These are phyloP conservation scores for Trisateles emortualis DNA, from an alignment of 2,888 invertebrate genomes.

Conservation along the genomic window DNA sequence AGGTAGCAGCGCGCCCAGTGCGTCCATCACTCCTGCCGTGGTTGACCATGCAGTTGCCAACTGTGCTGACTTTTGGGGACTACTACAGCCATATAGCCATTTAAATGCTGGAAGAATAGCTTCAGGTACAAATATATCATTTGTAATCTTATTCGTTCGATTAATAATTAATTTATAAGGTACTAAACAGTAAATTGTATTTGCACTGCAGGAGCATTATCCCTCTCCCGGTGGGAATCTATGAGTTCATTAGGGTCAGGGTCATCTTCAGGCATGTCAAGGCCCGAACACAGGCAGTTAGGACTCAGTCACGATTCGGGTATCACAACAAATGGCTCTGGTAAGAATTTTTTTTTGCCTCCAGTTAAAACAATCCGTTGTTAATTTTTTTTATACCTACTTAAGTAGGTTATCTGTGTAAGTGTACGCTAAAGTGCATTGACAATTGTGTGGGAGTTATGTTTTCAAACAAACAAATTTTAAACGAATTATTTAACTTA, in stretches of 20 bases:
- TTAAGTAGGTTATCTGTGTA: too few relatives aligned
- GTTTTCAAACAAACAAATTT: too few relatives aligned
- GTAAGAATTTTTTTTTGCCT: too few relatives aligned
- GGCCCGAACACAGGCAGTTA: constrained; percentile 72
- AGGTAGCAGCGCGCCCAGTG: constrained; percentile 53
- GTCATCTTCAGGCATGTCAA: constrained; percentile 73
- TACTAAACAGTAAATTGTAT: background rate
- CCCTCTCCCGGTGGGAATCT: constrained; percentile 94
- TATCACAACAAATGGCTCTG: constrained; percentile 81
- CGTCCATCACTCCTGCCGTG: constrained; percentile 93
- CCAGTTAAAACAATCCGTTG: too few relatives aligned
- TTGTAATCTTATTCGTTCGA: background rate
- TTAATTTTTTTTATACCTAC: too few relatives aligned
- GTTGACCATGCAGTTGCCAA: constrained; percentile 94
- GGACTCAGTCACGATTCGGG: constrained; percentile 82
- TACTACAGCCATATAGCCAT: constrained; percentile 96
- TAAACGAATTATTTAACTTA: too few relatives aligned
- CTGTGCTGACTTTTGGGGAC: constrained; percentile 95
- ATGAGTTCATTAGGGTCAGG: constrained; percentile 89
- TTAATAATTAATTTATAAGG: background rate
- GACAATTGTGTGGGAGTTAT: too few relatives aligned
- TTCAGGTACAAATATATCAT: constrained; percentile 86
- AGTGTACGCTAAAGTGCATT: too few relatives aligned
- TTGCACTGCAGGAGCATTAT: constrained; percentile 89
- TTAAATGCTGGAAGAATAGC: constrained; percentile 95